phyloP scores from a whole-genome alignment of 2,797 vertebrate genomes.

The Tarsius wallacei region DNA sequence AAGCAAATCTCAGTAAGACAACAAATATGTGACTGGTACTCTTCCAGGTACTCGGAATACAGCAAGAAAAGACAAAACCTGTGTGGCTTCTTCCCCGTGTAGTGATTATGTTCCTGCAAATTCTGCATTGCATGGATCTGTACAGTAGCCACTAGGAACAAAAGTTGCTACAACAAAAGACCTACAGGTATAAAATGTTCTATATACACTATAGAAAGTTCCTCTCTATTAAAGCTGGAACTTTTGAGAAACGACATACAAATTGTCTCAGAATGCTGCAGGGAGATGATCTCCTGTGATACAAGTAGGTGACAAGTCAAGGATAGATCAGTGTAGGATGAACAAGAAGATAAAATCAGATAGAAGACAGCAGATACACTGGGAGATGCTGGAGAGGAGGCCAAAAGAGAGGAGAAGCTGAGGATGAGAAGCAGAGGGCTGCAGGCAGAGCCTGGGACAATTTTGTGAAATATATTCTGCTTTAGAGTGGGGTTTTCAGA shows the following conservation, averaged over 20 bases:
- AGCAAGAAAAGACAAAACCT: neutral
- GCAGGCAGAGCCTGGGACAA: fast-evolving
- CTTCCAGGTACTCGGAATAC: neutral
- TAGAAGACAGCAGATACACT: neutral
- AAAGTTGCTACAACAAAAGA: neutral
- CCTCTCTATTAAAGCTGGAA: neutral
- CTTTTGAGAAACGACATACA: neutral
- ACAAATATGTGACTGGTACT: neutral
- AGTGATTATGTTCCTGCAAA: neutral
- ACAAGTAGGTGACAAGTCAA: neutral
- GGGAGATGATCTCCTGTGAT: neutral
- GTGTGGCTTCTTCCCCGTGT: neutral
- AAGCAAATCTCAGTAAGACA: neutral
- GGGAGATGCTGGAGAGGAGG: neutral
- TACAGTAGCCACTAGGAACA: neutral
- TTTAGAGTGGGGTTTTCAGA: neutral
- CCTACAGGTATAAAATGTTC: neutral
- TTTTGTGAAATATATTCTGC: neutral
- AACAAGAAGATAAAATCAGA: neutral
- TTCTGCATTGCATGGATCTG: neutral
- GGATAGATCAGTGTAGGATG: neutral
- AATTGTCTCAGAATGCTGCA: neutral
- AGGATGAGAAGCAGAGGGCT: neutral
- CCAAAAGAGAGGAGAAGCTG: neutral
- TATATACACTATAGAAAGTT: neutral